phyloP scores from a whole-genome alignment of 2,113 vertebrate species.

The Dinomys branickii region DNA sequence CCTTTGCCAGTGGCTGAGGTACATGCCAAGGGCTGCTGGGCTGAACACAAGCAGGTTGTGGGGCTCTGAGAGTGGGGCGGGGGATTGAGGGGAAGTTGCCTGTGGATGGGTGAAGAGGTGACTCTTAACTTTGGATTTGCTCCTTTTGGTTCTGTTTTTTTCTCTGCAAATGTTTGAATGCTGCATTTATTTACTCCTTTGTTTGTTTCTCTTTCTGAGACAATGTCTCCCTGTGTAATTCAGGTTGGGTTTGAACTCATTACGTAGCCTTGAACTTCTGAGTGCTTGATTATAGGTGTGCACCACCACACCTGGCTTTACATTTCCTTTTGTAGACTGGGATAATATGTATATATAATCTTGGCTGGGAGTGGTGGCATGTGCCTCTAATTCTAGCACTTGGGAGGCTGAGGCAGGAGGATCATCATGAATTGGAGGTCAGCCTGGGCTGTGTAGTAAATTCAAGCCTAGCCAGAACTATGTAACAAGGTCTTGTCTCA shows the following conservation, averaged over 20 bases:
- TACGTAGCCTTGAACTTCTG: neutral
- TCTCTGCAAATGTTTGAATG: neutral
- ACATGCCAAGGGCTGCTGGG: no score
- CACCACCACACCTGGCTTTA: neutral
- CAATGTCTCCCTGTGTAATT: neutral
- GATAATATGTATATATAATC: neutral
- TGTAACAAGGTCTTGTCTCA: neutral
- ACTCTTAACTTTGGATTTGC: neutral
- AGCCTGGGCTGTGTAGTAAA: neutral
- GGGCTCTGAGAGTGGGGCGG: neutral
- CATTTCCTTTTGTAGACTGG: neutral
- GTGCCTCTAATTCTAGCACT: neutral
- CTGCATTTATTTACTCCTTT: neutral
- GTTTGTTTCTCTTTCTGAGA: neutral
- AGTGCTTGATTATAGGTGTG: neutral
- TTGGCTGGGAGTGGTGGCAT: neutral
- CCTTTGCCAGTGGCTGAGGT: neutral
- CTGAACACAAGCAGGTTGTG: neutral
- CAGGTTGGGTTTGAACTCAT: neutral
- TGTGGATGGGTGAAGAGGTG: neutral
- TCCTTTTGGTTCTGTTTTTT: slow-evolving; percentile 21
- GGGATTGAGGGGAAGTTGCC: neutral
- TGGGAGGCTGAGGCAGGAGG: neutral
- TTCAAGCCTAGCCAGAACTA: neutral
- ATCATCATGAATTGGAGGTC: neutral